Evolutionary conservation across 1,140 invertebrate species (phyloP).

Genomic region (Meteorus sp.): DNA sequence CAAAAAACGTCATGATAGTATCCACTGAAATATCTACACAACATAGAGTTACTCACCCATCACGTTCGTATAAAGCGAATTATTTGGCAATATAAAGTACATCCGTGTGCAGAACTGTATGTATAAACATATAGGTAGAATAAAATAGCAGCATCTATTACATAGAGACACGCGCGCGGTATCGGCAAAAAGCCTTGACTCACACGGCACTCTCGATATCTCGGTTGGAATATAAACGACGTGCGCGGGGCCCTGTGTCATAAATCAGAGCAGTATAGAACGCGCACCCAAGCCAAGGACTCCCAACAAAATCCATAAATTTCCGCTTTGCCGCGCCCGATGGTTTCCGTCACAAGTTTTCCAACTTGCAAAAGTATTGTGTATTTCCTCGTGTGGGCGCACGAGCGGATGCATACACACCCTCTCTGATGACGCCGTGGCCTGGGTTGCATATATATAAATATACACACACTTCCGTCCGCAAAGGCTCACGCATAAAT

Average conservation of each 20-base stretch:
- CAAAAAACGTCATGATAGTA: no score
- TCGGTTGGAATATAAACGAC: slow-evolving; percentile 32
- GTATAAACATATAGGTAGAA: no score
- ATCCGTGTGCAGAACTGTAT: no score
- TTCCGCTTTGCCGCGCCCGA: slow-evolving; percentile 50
- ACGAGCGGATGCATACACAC: slow-evolving; percentile 6
- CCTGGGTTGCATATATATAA: no score
- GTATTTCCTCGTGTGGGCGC: slow-evolving; percentile 45
- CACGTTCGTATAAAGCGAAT: no score
- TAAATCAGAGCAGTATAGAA: slow-evolving; percentile 46
- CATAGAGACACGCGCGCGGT: slow-evolving; percentile 12
- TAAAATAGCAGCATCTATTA: no score
- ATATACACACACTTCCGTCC: slow-evolving; percentile 35
- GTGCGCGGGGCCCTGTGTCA: slow-evolving; percentile 30
- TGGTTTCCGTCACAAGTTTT: slow-evolving; percentile 57
- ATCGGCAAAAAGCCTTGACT: slow-evolving; percentile 22
- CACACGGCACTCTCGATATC: slow-evolving; percentile 20
- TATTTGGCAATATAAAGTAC: no score
- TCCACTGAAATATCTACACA: no score
- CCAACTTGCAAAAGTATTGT: slow-evolving; percentile 55
- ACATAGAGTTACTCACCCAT: no score
- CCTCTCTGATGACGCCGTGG: neutral
- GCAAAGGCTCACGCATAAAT: slow-evolving; percentile 44
- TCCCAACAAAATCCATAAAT: slow-evolving; percentile 59
- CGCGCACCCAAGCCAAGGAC: slow-evolving; percentile 44